Conservation (phyloP, 2,797 vertebrate species). For the Setipinna tenuifilis region DNA sequence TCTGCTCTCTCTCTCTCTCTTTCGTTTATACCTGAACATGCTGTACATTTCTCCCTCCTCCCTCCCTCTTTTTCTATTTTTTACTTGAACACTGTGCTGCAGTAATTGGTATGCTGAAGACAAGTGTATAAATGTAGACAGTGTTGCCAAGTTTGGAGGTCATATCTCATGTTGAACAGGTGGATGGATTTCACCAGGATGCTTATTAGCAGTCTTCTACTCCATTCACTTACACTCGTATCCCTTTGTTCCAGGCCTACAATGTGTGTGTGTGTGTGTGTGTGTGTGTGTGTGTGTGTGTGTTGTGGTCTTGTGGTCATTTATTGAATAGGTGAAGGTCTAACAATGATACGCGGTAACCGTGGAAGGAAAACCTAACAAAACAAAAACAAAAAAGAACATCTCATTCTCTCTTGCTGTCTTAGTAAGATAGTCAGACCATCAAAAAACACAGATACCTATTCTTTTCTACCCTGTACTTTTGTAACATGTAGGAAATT, state of each 20-base stretch:
- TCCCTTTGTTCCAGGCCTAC: no score
- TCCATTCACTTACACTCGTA: no score
- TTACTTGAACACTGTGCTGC: not conserved
- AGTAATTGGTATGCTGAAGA: not conserved
- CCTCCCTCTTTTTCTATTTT: no score
- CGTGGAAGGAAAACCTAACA: not conserved
- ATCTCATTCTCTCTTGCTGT: not conserved
- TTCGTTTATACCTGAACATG: no score
- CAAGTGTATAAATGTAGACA: not conserved
- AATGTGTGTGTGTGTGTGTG: no score
- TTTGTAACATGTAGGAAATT: no score
- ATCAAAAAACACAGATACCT: not conserved
- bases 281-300: conserved; percentile 8
- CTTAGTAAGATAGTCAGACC: not conserved
- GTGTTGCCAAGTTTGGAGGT: not conserved
- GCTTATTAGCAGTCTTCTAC: not conserved
- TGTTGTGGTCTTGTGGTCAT: not conserved
- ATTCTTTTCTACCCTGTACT: no score
- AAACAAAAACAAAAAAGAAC: not conserved
- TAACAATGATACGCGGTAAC: not conserved
- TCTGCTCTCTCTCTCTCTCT: no score
- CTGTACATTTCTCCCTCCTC: no score
- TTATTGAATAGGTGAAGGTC: not conserved
- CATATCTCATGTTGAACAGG: not conserved
- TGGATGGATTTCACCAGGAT: not conserved